Percentiles rank a stretch among this genome's conserved stretches.
These are phyloP conservation scores for Amblyteles armatorius DNA, from an alignment of 2,888 invertebrate genomes.

Conservation along the genomic window DNA sequence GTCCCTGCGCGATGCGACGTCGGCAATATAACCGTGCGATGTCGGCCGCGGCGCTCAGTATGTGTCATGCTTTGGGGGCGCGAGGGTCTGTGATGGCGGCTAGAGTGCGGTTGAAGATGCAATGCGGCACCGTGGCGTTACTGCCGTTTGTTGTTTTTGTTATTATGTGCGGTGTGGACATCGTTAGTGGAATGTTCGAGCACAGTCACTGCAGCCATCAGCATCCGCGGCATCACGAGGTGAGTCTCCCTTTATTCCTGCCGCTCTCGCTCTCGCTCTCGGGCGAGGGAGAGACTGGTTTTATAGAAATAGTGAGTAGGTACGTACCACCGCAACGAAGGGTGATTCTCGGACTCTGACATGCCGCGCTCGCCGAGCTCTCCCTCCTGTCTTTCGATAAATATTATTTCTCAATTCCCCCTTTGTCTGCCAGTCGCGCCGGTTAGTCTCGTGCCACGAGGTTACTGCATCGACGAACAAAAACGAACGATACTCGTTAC, in stretches of 20 bases:
- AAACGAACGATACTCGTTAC: not conserved
- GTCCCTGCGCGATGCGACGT: slow-evolving; percentile 64
- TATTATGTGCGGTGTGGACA: slow-evolving; percentile 77
- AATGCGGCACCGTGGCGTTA: slow-evolving; percentile 78
- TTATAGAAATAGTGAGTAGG: not conserved
- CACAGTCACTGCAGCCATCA: slow-evolving; percentile 87
- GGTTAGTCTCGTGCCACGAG: slow-evolving; percentile 66
- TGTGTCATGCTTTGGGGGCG: slow-evolving; percentile 81
- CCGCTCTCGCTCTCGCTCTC: not conserved
- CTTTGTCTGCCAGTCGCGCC: slow-evolving; percentile 61
- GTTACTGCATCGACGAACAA: slow-evolving; percentile 39
- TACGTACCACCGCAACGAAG: slow-evolving; percentile 27
- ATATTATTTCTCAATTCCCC: slow-evolving; percentile 15
- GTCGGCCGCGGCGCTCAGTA: slow-evolving; percentile 79
- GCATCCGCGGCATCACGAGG: slow-evolving; percentile 89
- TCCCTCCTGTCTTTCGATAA: slow-evolving; percentile 34
- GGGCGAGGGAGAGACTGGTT: slow-evolving; percentile 17
- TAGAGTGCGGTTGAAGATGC: slow-evolving; percentile 83
- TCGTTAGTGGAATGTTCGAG: slow-evolving; percentile 81
- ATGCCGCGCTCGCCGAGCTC: slow-evolving; percentile 38
- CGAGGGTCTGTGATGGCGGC: slow-evolving; percentile 81
- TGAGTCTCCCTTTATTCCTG: slow-evolving; percentile 81
- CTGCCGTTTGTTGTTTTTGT: slow-evolving; percentile 77
- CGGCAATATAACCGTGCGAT: slow-evolving; percentile 77
- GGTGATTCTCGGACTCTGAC: slow-evolving; percentile 48